Evolutionary conservation across 1,140 invertebrate species (phyloP).

Genomic region (Aphelinus certus): DNA sequence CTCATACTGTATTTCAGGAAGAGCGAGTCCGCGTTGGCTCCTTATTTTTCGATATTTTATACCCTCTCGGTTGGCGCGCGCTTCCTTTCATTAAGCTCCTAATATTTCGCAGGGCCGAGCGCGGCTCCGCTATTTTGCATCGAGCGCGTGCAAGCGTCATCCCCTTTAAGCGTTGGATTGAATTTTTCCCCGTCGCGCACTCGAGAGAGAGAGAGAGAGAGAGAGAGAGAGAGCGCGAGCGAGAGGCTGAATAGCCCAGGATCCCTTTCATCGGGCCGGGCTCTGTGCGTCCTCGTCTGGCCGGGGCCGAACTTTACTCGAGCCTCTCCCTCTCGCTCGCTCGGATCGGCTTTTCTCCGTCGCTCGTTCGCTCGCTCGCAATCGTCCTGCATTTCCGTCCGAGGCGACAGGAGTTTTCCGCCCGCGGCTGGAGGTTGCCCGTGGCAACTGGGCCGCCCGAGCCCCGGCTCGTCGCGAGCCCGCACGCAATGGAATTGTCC

Average conservation of each 20-base stretch:
- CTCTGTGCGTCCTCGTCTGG: constrained; percentile 5
- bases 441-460: constrained; percentile 57
- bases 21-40: neutral
- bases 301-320: constrained; percentile 16
- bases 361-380: constrained; percentile 29
- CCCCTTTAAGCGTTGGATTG: constrained; percentile 64
- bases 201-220: constrained; percentile 21
- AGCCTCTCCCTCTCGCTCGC: constrained; percentile 31
- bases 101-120: constrained; percentile 36
- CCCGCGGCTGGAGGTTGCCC: constrained; percentile 56
- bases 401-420: constrained; percentile 59
- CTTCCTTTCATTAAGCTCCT: constrained; percentile 38
- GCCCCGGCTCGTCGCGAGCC: constrained; percentile 43
- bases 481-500: constrained; percentile 59
- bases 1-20: neutral
- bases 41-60: constrained; percentile 41
- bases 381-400: constrained; percentile 43
- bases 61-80: constrained; percentile 31
- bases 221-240: constrained; percentile 28
- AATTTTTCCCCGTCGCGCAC: constrained; percentile 62
- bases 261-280: constrained; percentile 10
- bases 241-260: constrained; percentile 10
- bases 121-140: constrained; percentile 26
- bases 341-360: constrained; percentile 38
- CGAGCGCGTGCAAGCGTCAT: constrained; percentile 54